These are phyloP conservation scores for Diadophis punctatus DNA, from an alignment of 2,113 vertebrate species.

Conservation along the genomic window DNA sequence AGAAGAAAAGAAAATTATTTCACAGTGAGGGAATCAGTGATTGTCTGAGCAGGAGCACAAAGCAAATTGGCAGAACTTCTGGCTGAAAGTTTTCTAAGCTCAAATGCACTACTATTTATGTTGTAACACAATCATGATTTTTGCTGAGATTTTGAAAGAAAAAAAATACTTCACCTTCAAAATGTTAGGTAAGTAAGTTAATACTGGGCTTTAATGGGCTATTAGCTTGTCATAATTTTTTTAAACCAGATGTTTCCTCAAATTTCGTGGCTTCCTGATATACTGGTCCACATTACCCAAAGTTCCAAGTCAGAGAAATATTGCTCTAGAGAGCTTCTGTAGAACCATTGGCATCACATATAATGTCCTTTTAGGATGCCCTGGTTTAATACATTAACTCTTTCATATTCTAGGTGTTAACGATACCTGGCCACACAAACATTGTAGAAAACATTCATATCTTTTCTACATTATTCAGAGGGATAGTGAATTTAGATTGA, in stretches of 20 bases:
- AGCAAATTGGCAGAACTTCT: neutral
- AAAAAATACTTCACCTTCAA: neutral
- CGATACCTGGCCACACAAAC: neutral
- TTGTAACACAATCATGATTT: neutral
- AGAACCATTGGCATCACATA: neutral
- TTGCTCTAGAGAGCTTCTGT: slow-evolving; percentile 8
- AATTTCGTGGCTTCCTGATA: neutral
- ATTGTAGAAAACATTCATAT: neutral
- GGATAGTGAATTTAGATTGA: neutral
- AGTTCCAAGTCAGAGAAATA: neutral
- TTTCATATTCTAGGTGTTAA: neutral
- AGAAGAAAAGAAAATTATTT: slow-evolving; percentile 14
- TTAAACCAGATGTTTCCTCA: neutral
- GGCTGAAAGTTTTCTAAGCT: neutral
- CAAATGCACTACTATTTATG: neutral
- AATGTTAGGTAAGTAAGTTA: neutral
- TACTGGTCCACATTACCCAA: neutral
- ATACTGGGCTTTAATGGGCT: neutral
- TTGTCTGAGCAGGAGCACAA: neutral
- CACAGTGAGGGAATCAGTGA: neutral
- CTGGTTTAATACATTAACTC: neutral
- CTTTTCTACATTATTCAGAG: neutral
- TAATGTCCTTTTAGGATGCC: slow-evolving; percentile 3
- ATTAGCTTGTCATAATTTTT: neutral
- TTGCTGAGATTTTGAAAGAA: too few relatives aligned